A percentile compares a stretch with the other conserved stretches of the same genome.
Conservation (phyloP, 2,113 vertebrate genomes). For the Phrynosoma platyrhinos region DNA sequence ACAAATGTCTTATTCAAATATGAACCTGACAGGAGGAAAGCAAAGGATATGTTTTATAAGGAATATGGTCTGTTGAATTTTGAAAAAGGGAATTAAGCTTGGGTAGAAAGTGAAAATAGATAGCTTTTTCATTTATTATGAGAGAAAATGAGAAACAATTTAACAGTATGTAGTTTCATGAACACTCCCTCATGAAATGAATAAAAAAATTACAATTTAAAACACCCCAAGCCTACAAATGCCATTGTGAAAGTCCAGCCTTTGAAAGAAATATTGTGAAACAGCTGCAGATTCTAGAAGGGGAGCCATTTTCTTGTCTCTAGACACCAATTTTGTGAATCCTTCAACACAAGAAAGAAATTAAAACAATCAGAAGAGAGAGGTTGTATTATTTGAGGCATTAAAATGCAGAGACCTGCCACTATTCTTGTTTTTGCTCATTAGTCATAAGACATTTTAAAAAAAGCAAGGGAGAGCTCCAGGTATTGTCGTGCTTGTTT, state of each 20-base stretch:
- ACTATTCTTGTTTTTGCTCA: not conserved
- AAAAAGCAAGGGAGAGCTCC: not conserved
- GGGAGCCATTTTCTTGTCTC: not conserved
- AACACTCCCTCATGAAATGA: not conserved
- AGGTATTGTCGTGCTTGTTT: not conserved
- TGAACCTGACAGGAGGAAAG: not conserved
- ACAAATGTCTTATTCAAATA: not conserved
- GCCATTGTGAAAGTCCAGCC: too few relatives aligned
- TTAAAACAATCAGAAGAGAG: too few relatives aligned
- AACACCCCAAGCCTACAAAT: not conserved
- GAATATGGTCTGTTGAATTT: not conserved
- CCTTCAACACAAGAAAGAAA: not conserved
- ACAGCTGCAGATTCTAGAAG: not conserved
- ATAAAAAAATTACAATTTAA: not conserved
- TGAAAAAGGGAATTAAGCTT: not conserved
- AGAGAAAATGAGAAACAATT: not conserved
- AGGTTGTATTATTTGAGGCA: not conserved
- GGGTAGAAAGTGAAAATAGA: not conserved
- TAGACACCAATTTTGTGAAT: not conserved
- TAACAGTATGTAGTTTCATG: not conserved
- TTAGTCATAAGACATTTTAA: not conserved
- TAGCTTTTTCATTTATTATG: too few relatives aligned
- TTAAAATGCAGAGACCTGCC: not conserved
- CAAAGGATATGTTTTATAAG: not conserved
- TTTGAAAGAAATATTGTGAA: not conserved